These are phyloP conservation scores for Lydus trimaculatus DNA, from an alignment of 2,888 invertebrate genomes.

Conservation along the genomic window DNA sequence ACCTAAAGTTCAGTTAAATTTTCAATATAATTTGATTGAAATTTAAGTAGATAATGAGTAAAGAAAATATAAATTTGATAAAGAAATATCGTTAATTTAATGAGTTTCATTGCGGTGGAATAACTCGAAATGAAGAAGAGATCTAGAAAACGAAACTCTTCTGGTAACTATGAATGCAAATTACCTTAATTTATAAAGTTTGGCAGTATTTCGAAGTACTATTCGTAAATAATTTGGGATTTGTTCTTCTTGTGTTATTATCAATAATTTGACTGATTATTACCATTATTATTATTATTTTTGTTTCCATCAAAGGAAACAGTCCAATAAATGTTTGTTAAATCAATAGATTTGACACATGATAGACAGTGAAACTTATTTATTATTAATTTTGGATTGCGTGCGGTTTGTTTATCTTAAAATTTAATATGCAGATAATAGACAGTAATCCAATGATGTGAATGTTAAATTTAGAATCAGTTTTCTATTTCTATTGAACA, in stretches of 20 bases:
- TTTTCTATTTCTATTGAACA: neutral
- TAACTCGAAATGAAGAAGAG: neutral
- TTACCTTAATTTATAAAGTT: neutral
- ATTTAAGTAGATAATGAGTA: neutral
- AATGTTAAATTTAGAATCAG: slow-evolving; percentile 2
- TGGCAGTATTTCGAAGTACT: neutral
- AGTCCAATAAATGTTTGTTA: neutral
- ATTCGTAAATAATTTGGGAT: neutral
- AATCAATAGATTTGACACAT: slow-evolving; percentile 3
- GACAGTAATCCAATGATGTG: neutral
- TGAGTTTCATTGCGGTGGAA: neutral
- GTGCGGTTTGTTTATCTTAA: neutral
- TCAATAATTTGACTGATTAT: neutral
- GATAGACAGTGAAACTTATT: neutral
- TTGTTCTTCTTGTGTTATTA: neutral
- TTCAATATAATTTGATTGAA: neutral
- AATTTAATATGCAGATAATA: neutral
- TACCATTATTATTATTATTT: too few species aligned
- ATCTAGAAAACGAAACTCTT: neutral
- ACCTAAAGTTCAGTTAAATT: neutral
- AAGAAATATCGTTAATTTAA: neutral
- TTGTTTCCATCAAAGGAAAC: neutral
- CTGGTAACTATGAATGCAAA: neutral
- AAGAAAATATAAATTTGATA: neutral
- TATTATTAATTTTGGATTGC: neutral